These are phyloP conservation scores for Cryptosula pallasiana DNA, from an alignment of 2,888 invertebrate genomes.

Conservation along the genomic window DNA sequence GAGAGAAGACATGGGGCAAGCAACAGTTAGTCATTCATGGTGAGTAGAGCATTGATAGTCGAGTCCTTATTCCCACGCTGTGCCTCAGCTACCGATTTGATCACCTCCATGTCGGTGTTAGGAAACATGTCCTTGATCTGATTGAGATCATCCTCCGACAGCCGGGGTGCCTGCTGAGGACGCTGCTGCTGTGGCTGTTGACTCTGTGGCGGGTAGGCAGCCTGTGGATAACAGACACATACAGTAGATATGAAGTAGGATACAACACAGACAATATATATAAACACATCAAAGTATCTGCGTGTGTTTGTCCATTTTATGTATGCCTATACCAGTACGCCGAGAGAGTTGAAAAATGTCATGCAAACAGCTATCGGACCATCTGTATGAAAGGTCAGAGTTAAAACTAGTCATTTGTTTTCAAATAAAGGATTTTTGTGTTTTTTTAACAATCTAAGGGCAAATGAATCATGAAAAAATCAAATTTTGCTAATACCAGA, in stretches of 20 bases:
- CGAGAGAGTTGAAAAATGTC: too few species aligned
- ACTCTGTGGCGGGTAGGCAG: neutral
- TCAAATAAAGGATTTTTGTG: too few species aligned
- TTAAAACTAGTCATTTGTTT: too few species aligned
- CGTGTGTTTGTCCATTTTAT: too few species aligned
- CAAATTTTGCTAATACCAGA: too few species aligned
- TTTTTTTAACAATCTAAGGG: too few species aligned
- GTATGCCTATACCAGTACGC: too few species aligned
- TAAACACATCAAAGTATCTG: too few species aligned
- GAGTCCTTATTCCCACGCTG: constrained; percentile 84
- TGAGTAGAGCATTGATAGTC: constrained; percentile 81
- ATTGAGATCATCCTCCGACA: constrained; percentile 51
- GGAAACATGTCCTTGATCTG: constrained; percentile 90
- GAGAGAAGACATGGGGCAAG: neutral
- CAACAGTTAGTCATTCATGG: constrained; percentile 60
- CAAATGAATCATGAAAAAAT: too few species aligned
- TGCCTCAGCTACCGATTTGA: constrained; percentile 82
- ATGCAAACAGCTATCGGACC: too few species aligned
- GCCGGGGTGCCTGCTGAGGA: neutral
- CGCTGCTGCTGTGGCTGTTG: neutral
- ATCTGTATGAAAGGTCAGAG: too few species aligned
- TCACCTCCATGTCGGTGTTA: constrained; percentile 84
- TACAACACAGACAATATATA: too few species aligned
- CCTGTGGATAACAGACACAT: neutral
- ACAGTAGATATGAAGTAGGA: neutral